Evolutionary conservation across 2,888 invertebrate genomes (phyloP), one percentile per base, ranked within the genome.

Genomic region (Argyresthia goedartella): DNA sequence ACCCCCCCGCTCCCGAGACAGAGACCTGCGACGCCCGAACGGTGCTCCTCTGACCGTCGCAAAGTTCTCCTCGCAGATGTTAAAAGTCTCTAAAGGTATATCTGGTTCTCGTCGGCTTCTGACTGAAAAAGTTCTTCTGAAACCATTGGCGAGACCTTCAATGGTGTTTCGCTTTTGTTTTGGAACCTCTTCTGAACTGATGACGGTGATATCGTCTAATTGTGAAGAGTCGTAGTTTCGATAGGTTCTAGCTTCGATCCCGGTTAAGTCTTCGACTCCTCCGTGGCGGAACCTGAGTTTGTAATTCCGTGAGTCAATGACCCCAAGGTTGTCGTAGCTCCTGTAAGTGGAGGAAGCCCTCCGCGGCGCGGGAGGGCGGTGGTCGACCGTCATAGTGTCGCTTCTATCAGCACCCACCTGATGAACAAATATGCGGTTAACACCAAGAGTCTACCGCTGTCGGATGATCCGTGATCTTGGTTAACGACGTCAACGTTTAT

Each of bases 1-100:
- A 11, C 71, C 79, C 60, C 84, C 76, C 69, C 89, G 73, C 68
- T 89, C 80, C 68, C 88, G 73, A 14, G 87, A 85, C 55, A 86
- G 64, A 9, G 85, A 86, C 57, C 85, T 70, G 52, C 85, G 84
- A 56, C 85, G 69, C 48, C 87, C 79, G 42, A 82, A 86, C 13
- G 82, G 87, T 10, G 82, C 76, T 43, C 81, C 81, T 56, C 82
- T 71, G 1, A 87, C 80, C 6, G 87, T 81, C 4, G 87, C 87
- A 43, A 57, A 11, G 54, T 55, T 51, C 51, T 57, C 54, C 55
- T 53, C 50, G 54, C 51, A 36, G 2, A 25, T 25, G 54, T 57
- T 79, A 49, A 82, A 81, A 1, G 84, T 85, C 44, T 87, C 86
- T 56, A 87, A 59, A 1, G 78, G 82, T 47, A 87, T 84, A 55